Evolutionary conservation across 2,888 invertebrate genomes (phyloP).

Genomic region (Limnephilus auricula): DNA sequence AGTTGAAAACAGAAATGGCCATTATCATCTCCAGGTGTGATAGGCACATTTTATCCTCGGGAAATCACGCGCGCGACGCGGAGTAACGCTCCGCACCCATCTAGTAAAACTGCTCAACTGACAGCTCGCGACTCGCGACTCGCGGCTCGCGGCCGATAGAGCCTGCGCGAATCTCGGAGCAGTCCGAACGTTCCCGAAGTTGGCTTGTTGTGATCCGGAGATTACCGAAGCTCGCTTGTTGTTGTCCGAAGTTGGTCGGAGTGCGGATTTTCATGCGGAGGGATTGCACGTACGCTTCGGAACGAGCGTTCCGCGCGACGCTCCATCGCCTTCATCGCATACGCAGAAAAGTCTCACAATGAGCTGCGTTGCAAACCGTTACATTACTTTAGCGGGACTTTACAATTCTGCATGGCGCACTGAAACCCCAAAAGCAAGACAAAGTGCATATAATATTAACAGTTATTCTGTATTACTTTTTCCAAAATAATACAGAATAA

Average conservation of each 20-base stretch:
- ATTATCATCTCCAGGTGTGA: slow-evolving; percentile 33
- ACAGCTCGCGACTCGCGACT: slow-evolving; percentile 35
- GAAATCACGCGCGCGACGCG: slow-evolving; percentile 30
- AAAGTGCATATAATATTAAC: too few relatives aligned
- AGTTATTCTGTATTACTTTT: too few relatives aligned
- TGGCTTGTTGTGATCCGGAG: slow-evolving; percentile 33
- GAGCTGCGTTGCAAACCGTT: too few relatives aligned
- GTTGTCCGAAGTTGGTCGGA: slow-evolving; percentile 3
- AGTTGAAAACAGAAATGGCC: slow-evolving; percentile 48
- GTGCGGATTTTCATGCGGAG: not conserved
- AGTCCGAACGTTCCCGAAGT: slow-evolving; percentile 33
- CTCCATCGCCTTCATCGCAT: too few relatives aligned
- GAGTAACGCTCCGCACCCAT: slow-evolving; percentile 33
- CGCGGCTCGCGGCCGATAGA: slow-evolving; percentile 14
- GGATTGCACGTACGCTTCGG: too few relatives aligned
- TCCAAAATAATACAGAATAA: too few relatives aligned
- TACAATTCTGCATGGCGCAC: too few relatives aligned
- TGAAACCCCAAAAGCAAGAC: too few relatives aligned
- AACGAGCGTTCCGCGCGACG: too few relatives aligned
- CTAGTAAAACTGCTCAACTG: slow-evolving; percentile 54
- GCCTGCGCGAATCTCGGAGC: slow-evolving; percentile 51
- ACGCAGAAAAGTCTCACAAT: too few relatives aligned
- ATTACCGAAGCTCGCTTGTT: slow-evolving; percentile 24
- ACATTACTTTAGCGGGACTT: too few relatives aligned
- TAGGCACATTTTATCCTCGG: slow-evolving; percentile 52